Percentiles rank a stretch among this genome's conserved stretches.
These are phyloP conservation scores for Anolis carolinensis DNA, from an alignment of 2,113 vertebrate species.

Conservation along the genomic window DNA sequence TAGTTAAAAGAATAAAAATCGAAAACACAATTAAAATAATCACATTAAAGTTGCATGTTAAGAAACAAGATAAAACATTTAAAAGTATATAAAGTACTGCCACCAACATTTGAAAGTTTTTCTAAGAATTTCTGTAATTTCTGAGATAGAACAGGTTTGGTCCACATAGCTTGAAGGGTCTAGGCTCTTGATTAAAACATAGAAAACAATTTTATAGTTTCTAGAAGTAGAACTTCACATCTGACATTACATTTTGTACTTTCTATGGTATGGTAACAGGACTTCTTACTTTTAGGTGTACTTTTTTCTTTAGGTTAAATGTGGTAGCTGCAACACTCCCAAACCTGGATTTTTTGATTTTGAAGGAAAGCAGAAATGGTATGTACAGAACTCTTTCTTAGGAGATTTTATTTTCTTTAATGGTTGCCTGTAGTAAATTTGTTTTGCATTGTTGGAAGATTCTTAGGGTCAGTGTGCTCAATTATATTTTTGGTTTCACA, in stretches of 20 bases:
- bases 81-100: background rate
- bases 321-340: conserved; percentile 89
- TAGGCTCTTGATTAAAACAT: background rate
- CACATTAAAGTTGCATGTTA: too few relatives aligned
- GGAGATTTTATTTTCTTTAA: background rate
- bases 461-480: background rate
- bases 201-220: background rate
- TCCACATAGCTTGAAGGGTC: background rate
- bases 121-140: background rate
- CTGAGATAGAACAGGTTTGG: background rate
- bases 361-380: conserved; percentile 99
- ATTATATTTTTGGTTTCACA: background rate
- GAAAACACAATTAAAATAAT: too few relatives aligned
- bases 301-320: conserved; percentile 85
- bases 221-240: background rate
- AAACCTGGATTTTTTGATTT: conserved; percentile 98
- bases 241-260: background rate
- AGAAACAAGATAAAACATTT: too few relatives aligned
- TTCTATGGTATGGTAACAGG: background rate
- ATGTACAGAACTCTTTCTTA: conserved; percentile 68
- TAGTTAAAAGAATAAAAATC: too few relatives aligned
- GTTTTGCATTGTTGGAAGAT: background rate
- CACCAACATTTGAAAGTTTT: background rate
- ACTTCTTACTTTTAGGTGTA: conserved; percentile 26
- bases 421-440: background rate